phyloP scores from a whole-genome alignment of 2,888 invertebrate genomes.

The Idaea straminata region DNA sequence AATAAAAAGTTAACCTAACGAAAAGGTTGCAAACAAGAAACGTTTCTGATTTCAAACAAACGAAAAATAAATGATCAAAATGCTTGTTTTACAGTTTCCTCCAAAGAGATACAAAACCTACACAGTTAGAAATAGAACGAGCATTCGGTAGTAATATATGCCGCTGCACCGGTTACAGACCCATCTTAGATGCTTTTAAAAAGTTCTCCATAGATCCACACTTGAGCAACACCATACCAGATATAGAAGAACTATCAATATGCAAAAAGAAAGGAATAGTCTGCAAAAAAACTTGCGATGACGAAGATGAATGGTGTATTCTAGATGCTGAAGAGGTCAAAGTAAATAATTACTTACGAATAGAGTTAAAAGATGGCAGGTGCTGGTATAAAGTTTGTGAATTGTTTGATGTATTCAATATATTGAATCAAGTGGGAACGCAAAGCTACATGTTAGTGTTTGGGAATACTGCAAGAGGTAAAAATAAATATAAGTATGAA shows the following conservation, averaged over 20 bases:
- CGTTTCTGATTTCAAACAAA: too few species aligned
- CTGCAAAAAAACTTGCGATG: constrained; percentile 24
- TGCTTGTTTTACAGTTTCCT: constrained; percentile 50
- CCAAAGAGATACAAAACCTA: constrained; percentile 60
- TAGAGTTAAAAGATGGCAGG: constrained; percentile 52
- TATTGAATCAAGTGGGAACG: constrained; percentile 63
- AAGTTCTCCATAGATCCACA: constrained; percentile 74
- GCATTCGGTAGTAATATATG: constrained; percentile 86
- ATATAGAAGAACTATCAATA: constrained; percentile 49
- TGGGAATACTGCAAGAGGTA: constrained; percentile 87
- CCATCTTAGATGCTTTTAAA: constrained; percentile 82
- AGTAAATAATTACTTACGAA: constrained; percentile 38
- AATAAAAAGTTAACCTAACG: too few species aligned
- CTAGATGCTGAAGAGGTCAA: constrained; percentile 17
- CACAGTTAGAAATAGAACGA: constrained; percentile 83
- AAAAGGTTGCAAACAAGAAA: too few species aligned
- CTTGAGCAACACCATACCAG: constrained; percentile 30
- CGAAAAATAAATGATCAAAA: background rate
- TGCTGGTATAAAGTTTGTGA: constrained; percentile 77
- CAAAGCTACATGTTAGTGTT: constrained; percentile 82
- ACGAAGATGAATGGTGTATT: constrained; percentile 29
- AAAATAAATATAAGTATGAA: background rate
- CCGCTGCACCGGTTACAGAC: constrained; percentile 85
- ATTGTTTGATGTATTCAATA: constrained; percentile 71
- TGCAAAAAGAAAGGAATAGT: constrained; percentile 31